Evolutionary conservation across 2,888 invertebrate genomes (phyloP), one percentile per base, ranked within the genome.

Genomic region (Oscheius sp.): DNA sequence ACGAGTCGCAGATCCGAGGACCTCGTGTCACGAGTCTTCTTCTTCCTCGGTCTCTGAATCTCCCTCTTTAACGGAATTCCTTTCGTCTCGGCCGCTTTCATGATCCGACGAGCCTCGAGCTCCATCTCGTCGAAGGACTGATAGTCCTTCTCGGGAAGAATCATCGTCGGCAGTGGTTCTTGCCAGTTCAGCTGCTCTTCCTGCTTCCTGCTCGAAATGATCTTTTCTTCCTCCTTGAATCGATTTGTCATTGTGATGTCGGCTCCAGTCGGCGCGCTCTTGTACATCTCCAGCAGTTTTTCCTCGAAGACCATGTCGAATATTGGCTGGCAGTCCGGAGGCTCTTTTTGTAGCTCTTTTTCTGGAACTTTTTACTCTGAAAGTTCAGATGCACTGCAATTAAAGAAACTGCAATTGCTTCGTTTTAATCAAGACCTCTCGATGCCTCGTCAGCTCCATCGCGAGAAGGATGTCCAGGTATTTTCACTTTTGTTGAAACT

Each of bases 51-150:
- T 29, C 9, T 33, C 33, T n/a, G 2, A 33, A 57, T 29, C 29
- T 57, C 57, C 57, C 33, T 29, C 57, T 57, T 29, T 9, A 57
- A 29, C 32, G 57, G 33, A 29, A 57, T 57, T 29, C 33, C 33
- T 29, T 57, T 57, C 57, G 10, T 57, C 57, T 29, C 33, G 57
- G 57, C 57, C 32, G 57, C 57, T 13, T 29, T 33, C 57, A 21
- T 13, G 57, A 57, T 57, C 57, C 57, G 57, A 32, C 57, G 29
- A 57, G 57, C 57, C 29, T 21, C 57, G 57, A 57, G 57, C 21
- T 57, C 57, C 29, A 57, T 57, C 21, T 57, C 57, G 29, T 57
- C 21, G 29, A 57, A 57, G n/a, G 57, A 21, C 57, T 10, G 29
- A 33, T 57, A 57, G 33, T 57, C 57, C 29, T 29, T 29, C 9